Evolutionary conservation across 2,797 vertebrate species (phyloP).

Genomic region (Eremophila alpestris): DNA sequence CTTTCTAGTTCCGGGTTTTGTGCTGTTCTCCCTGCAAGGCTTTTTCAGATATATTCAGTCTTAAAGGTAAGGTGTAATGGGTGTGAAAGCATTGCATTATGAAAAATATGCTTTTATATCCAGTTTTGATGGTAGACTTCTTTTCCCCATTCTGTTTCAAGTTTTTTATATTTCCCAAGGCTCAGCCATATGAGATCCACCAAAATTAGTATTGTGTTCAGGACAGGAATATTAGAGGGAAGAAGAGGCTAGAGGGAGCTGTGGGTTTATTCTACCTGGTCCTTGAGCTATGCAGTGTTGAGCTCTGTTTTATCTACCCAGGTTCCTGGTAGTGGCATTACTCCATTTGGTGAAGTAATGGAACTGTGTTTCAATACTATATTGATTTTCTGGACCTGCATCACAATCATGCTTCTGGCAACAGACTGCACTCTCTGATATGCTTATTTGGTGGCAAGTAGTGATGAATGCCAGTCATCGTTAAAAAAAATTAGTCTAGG

Average conservation of each 20-base stretch:
- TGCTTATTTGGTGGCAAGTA: neutral
- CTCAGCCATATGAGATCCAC: neutral
- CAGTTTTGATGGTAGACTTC: neutral
- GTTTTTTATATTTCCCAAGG: neutral
- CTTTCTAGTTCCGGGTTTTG: neutral
- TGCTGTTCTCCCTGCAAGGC: neutral
- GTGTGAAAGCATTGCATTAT: neutral
- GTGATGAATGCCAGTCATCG: neutral
- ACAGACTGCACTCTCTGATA: neutral
- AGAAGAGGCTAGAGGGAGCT: neutral
- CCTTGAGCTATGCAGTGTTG: neutral
- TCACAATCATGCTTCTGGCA: slow-evolving; percentile 8
- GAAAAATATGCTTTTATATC: neutral
- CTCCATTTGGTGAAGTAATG: neutral
- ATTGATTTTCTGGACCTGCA: slow-evolving; percentile 34
- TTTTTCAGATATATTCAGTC: neutral
- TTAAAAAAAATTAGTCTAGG: neutral
- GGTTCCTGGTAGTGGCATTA: neutral
- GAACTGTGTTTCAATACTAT: neutral
- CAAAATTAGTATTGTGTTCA: neutral
- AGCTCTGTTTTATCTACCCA: neutral
- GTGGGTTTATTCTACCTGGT: neutral
- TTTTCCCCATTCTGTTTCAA: neutral
- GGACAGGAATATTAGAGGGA: neutral
- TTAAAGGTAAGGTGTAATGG: neutral